Base-by-base conservation (phyloP, 2,888 invertebrate species). In the Xylocampa areola region DNA sequence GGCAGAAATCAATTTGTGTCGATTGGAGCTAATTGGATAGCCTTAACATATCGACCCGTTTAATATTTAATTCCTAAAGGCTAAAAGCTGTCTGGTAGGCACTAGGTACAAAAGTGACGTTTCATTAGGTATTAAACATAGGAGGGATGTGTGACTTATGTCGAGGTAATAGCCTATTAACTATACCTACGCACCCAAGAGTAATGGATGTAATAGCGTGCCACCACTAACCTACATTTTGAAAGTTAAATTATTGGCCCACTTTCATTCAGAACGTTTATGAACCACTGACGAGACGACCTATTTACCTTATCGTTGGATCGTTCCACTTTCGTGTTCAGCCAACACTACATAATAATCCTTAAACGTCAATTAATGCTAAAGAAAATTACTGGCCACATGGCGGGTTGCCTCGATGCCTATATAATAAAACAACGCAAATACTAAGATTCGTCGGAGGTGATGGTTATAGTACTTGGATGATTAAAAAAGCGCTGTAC, bases 151-250 rank as follows among this genome's bases (percentile, higher is more conserved):
- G 37, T 64, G 21, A 36, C 23, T 45, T 32, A 37, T 17, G 47
- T 21, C 19, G 16, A 11, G 29, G 23, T 53, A 33, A 29, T 53
- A 57, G 63, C 60, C 39, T 29, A n/a, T n/a, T n/a, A n/a, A n/a
- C n/a, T n/a, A n/a, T 63, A 27, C 40, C 51, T 48, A 62, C 59
- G 58, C 54, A 67, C 57, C 55, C 58, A 63, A 75, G 76, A 70
- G 76, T 68, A 79, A 68, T 63, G 60, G 66, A 48, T 73, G 67
- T 85, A 84, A 87, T 90, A 83, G 89, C 91, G 92, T 92, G 92
- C 79, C 79, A 84, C 88, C 73, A 80, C 81, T 92, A 88, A 91
- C 91, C 91, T 84, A 92, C 91, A 91, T 92, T 89, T 87, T 77
- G 77, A 79, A 80, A 81, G 76, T 72, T 71, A 88, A 87, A 86